These are phyloP conservation scores for Hydra vulgaris DNA, from an alignment of 30 jellyfish, hydroid and myxozoan species.

Conservation along the genomic window DNA sequence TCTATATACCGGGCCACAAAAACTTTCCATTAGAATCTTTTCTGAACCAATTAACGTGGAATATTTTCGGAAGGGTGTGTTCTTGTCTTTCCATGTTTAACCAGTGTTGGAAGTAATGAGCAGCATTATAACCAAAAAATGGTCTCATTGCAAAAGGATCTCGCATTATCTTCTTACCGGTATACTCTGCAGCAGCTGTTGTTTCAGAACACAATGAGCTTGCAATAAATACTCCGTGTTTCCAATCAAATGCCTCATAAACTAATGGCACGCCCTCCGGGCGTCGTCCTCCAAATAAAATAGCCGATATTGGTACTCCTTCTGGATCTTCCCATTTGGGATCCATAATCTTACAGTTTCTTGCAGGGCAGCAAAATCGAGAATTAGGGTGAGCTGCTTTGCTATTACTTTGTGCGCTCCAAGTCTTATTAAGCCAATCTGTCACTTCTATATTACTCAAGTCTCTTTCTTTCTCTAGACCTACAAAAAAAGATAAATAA, in stretches of 20 bases:
- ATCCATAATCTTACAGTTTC: conserved; percentile 83
- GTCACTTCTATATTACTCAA: conserved; percentile 51
- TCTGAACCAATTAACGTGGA: conserved; percentile 97
- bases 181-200: conserved; percentile 97
- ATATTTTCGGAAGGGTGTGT: conserved; percentile 76
- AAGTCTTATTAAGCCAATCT: conserved; percentile 77
- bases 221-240: conserved; percentile 97
- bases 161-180: conserved; percentile 65
- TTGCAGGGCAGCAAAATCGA: conserved; percentile 96
- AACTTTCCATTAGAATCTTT: conserved; percentile 68
- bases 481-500: too few species aligned
- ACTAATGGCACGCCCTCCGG: conserved; percentile 98
- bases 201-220: conserved; percentile 93
- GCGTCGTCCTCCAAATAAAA: conserved; percentile 96
- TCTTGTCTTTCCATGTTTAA: conserved; percentile 68
- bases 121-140: conserved; percentile 96
- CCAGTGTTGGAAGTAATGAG: conserved; percentile 98
- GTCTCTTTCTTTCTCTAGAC: conserved; percentile 85
- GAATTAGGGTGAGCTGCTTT: conserved; percentile 99
- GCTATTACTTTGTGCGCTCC: conserved; percentile 72
- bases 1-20: conserved; percentile 91
- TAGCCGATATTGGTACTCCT: conserved; percentile 98
- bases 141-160: conserved; percentile 99
- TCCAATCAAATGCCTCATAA: conserved; percentile 81
- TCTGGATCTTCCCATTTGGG: conserved; percentile 90